phyloP scores from a whole-genome alignment of 2,888 invertebrate genomes.

The Scaptomyza polygonia region DNA sequence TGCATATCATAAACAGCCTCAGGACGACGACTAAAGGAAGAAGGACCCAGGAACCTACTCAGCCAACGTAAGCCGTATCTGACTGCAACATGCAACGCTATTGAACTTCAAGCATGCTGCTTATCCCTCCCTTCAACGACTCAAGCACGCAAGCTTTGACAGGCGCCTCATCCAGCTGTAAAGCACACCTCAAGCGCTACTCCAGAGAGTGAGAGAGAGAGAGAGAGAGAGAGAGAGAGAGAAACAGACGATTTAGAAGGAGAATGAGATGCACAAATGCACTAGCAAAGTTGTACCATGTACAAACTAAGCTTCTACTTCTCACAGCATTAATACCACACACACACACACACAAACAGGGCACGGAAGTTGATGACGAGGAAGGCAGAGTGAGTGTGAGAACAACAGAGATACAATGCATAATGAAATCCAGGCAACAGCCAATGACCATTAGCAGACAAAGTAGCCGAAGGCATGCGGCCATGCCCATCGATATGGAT shows the following conservation, averaged over 20 bases:
- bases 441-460: slow-evolving; percentile 73
- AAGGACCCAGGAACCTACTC: not conserved
- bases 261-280: slow-evolving; percentile 48
- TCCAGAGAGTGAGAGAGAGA: slow-evolving; percentile 33
- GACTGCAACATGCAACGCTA: slow-evolving; percentile 32
- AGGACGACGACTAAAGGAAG: slow-evolving; percentile 14
- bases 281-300: slow-evolving; percentile 65
- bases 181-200: slow-evolving; percentile 67
- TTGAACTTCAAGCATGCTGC: slow-evolving; percentile 50
- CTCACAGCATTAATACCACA: slow-evolving; percentile 35
- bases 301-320: slow-evolving; percentile 50
- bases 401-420: slow-evolving; percentile 70
- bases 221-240: slow-evolving; percentile 6
- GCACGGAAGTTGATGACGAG: not conserved
- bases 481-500: too few species aligned
- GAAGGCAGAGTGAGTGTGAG: too few species aligned
- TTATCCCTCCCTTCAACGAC: slow-evolving; percentile 8
- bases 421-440: slow-evolving; percentile 67
- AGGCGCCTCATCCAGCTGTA: slow-evolving; percentile 16
- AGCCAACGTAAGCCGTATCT: not conserved
- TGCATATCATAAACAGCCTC: slow-evolving; percentile 45
- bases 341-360: slow-evolving; percentile 15
- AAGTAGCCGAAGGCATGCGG: slow-evolving; percentile 61
- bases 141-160: slow-evolving; percentile 1
- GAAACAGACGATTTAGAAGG: slow-evolving; percentile 5